phyloP scores from a whole-genome alignment of 2,888 invertebrate genomes.

The Latrodectus hesperus region DNA sequence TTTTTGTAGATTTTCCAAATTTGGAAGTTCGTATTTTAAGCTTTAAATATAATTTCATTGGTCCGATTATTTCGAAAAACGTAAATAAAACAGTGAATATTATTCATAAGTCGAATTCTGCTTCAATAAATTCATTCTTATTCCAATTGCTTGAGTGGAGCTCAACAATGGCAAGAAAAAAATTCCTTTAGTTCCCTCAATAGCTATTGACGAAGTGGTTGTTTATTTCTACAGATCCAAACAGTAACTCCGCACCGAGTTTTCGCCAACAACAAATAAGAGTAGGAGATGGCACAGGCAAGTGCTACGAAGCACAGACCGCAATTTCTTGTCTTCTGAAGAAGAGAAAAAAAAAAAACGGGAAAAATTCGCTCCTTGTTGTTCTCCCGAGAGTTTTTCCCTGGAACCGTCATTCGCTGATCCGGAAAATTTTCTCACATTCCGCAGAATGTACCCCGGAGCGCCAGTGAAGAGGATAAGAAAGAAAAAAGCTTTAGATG shows the following conservation, averaged over 20 bases:
- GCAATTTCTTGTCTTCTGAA: constrained; percentile 5
- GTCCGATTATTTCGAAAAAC: too few relatives aligned
- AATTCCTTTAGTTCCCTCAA: too few relatives aligned
- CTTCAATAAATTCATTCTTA: too few relatives aligned
- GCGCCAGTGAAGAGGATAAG: constrained; percentile 7
- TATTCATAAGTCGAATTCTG: too few relatives aligned
- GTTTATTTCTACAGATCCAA: background rate
- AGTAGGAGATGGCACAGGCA: background rate
- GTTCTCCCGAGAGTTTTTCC: constrained; percentile 40
- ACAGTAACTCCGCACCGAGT: background rate
- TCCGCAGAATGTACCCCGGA: constrained; percentile 35
- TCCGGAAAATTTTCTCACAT: constrained; percentile 63
- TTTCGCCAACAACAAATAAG: background rate
- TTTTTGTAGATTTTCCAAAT: too few relatives aligned
- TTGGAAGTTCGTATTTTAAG: too few relatives aligned
- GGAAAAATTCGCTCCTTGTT: constrained; percentile 41
- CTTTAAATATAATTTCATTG: too few relatives aligned
- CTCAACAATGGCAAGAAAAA: too few relatives aligned
- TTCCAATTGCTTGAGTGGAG: too few relatives aligned
- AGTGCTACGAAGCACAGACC: constrained; percentile 2
- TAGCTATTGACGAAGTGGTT: background rate
- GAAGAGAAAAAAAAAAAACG: constrained; percentile 20
- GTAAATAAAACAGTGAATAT: too few relatives aligned
- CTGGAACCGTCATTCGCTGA: constrained; percentile 49
- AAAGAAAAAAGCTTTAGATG: constrained; percentile 15